Conservation (phyloP, 2,113 vertebrate species). For the Sturnus vulgaris region DNA sequence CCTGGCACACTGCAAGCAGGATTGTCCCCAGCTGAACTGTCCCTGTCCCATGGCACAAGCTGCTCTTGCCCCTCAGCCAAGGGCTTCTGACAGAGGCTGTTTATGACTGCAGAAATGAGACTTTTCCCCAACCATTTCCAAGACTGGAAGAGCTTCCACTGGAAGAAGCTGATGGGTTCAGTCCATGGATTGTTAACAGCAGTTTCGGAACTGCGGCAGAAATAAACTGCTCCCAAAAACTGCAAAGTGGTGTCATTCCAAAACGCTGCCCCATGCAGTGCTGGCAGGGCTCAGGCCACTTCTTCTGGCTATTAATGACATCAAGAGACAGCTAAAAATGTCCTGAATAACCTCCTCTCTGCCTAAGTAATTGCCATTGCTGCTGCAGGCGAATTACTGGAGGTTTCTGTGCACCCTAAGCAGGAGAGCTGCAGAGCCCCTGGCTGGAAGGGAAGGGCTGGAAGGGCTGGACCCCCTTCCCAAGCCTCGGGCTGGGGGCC, state of each 20-base stretch:
- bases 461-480: not conserved
- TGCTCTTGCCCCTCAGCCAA: not conserved
- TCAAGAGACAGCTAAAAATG: conserved; percentile 7
- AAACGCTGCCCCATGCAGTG: not conserved
- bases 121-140: not conserved
- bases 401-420: not conserved
- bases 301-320: not conserved
- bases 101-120: not conserved
- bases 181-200: not conserved
- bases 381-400: not conserved
- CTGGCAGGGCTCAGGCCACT: not conserved
- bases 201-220: not conserved
- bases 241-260: not conserved
- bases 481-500: not conserved
- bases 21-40: not conserved
- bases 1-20: not conserved
- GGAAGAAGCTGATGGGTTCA: not conserved
- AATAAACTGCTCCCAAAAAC: not conserved
- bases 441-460: not conserved
- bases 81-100: not conserved
- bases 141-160: conserved; percentile 19
- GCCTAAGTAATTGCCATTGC: not conserved
- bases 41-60: not conserved
- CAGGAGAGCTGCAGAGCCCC: not conserved
- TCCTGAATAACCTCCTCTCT: not conserved